Evolutionary conservation across 2,113 vertebrate species (phyloP).

Genomic region (Oncorhynchus clarkii): DNA sequence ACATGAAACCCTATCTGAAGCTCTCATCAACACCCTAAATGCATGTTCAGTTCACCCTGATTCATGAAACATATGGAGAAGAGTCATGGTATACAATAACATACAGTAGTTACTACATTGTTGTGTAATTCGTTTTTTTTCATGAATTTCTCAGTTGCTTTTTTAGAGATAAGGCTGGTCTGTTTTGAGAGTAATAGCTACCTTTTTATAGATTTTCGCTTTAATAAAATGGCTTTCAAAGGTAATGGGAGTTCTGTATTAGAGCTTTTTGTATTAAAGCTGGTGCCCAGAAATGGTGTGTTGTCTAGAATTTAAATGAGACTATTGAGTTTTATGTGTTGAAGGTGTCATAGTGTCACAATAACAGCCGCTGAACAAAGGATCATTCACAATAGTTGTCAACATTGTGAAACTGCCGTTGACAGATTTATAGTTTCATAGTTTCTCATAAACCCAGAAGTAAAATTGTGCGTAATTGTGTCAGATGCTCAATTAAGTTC

Average conservation of each 20-base stretch:
- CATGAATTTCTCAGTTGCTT: background rate
- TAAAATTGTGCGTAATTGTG: no score
- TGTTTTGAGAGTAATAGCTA: slow-evolving; percentile 27
- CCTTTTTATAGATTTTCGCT: slow-evolving; percentile 34
- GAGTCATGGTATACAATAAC: slow-evolving; percentile 5
- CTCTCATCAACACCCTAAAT: slow-evolving; percentile 35
- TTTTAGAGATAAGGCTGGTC: slow-evolving; percentile 28
- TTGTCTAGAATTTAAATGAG: slow-evolving; percentile 45
- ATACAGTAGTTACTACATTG: slow-evolving; percentile 1
- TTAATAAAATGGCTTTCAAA: slow-evolving; percentile 35
- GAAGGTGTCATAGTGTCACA: slow-evolving; percentile 8
- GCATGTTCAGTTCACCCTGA: slow-evolving; percentile 20
- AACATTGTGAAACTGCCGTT: background rate
- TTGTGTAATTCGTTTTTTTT: background rate
- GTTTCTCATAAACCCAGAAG: background rate
- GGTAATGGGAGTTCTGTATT: background rate
- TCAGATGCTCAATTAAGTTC: no score
- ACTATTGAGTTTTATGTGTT: slow-evolving; percentile 3
- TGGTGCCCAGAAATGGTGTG: slow-evolving; percentile 8
- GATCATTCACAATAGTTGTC: background rate
- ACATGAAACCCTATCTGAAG: slow-evolving; percentile 34
- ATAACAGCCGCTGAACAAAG: slow-evolving; percentile 17
- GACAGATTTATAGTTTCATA: slow-evolving; percentile 14
- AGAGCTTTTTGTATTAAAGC: background rate
- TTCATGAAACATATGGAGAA: slow-evolving; percentile 27